A percentile compares a stretch with the other conserved stretches of the same genome.
These are phyloP conservation scores for Aphidius gifuensis DNA, from an alignment of 1,140 invertebrate genomes.

Conservation along the genomic window DNA sequence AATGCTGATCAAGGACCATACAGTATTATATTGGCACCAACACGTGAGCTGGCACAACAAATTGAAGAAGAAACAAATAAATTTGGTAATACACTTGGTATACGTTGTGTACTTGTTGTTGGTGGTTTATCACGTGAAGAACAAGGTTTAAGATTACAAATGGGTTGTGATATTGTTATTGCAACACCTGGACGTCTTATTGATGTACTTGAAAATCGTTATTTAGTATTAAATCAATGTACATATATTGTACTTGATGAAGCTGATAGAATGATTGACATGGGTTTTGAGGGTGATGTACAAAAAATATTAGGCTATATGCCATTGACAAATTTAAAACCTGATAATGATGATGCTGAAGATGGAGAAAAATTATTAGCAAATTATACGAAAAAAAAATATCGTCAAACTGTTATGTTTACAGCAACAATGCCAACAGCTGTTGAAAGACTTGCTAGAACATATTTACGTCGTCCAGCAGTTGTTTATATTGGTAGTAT, in stretches of 20 bases:
- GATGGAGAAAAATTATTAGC: constrained; percentile 86
- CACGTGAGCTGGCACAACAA: constrained; percentile 98
- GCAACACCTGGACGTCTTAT: constrained; percentile 99
- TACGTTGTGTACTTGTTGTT: constrained; percentile 96
- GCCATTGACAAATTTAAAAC: constrained; percentile 98
- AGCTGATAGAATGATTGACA: constrained; percentile 99
- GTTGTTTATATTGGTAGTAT: constrained; percentile 98
- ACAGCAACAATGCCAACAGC: constrained; percentile 99
- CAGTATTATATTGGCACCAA: constrained; percentile 97
- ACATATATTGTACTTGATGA: constrained; percentile 91
- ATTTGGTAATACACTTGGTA: constrained; percentile 92
- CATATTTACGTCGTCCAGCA: constrained; percentile 91
- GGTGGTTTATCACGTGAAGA: constrained; percentile 97
- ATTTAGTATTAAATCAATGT: constrained; percentile 94
- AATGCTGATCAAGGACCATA: constrained; percentile 97
- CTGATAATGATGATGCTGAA: constrained; percentile 97
- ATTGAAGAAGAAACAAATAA: constrained; percentile 99
- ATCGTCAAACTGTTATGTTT: constrained; percentile 99
- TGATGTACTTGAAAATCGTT: constrained; percentile 90
- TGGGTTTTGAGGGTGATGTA: constrained; percentile 98
- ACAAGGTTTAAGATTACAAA: constrained; percentile 92
- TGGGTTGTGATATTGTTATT: constrained; percentile 99
- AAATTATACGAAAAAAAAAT: constrained; percentile 98
- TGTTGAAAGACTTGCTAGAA: constrained; percentile 92
- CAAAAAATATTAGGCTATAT: constrained; percentile 98